Evolutionary conservation across 2,113 vertebrate species (phyloP).

Genomic region (Crotophaga sulcirostris): DNA sequence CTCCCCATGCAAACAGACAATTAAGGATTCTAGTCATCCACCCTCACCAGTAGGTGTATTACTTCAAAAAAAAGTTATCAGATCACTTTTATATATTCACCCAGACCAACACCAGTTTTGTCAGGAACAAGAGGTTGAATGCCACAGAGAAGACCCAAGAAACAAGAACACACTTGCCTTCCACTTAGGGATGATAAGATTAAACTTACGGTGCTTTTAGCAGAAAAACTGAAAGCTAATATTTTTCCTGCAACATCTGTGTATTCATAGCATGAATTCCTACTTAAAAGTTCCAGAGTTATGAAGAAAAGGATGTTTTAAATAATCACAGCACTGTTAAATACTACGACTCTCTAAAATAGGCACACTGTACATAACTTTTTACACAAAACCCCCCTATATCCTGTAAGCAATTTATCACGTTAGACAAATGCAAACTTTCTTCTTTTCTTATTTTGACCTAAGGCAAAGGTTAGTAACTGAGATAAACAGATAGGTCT

Average conservation of each 20-base stretch:
- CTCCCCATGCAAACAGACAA: neutral
- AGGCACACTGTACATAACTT: neutral
- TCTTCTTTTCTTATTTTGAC: neutral
- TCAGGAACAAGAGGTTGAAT: neutral
- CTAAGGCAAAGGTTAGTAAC: neutral
- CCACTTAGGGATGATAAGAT: fast-evolving
- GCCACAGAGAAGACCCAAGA: neutral
- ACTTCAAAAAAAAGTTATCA: neutral
- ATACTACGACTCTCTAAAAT: neutral
- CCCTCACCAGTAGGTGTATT: neutral
- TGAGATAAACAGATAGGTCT: neutral
- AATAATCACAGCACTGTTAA: neutral
- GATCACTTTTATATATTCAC: neutral
- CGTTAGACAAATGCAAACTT: neutral
- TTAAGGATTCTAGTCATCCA: neutral
- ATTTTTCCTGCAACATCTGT: neutral
- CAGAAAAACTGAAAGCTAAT: neutral
- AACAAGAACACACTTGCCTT: neutral
- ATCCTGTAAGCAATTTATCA: neutral
- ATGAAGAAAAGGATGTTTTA: neutral
- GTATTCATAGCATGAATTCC: neutral
- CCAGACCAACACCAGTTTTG: neutral
- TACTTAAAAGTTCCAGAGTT: neutral
- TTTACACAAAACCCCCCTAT: neutral
- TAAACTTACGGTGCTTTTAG: neutral